phyloP scores from a whole-genome alignment of 92 coral and sea anemone genomes.

The Bergia sp. region DNA sequence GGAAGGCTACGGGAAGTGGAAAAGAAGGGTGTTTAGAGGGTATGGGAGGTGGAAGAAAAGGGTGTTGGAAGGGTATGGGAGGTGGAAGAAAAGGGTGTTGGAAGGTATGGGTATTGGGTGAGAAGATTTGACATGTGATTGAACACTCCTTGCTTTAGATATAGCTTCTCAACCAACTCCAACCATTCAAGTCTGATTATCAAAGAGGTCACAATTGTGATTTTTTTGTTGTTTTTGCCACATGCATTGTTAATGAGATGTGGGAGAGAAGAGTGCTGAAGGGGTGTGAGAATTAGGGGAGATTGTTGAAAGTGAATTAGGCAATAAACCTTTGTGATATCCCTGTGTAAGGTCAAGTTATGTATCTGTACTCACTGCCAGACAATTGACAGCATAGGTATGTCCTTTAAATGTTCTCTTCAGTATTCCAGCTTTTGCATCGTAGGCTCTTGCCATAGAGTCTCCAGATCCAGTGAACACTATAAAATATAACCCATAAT shows the following conservation, averaged over 20 bases:
- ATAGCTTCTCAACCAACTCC: too few relatives aligned
- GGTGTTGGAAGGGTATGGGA: background rate
- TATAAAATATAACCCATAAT: conserved; percentile 3
- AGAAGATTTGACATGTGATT: background rate
- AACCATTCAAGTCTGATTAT: too few relatives aligned
- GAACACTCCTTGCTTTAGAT: too few relatives aligned
- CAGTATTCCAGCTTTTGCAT: conserved; percentile 85
- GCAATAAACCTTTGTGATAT: background rate
- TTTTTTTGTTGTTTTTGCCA: background rate
- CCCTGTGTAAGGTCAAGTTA: background rate
- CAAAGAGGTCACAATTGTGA: too few relatives aligned
- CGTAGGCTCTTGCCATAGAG: conserved; percentile 65
- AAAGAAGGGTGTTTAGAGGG: background rate
- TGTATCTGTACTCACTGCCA: conserved; percentile 67
- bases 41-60: background rate
- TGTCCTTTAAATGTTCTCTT: conserved; percentile 82
- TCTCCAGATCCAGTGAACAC: conserved; percentile 93
- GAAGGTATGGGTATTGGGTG: background rate
- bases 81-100: background rate
- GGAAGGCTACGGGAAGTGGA: background rate
- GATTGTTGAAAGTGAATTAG: too few relatives aligned
- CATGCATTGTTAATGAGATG: too few relatives aligned
- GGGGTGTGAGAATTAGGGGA: too few relatives aligned
- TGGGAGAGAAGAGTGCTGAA: too few relatives aligned
- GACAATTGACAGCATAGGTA: conserved; percentile 57